phyloP scores from a whole-genome alignment of 1,140 invertebrate genomes.

The Diploscapter pachys region DNA sequence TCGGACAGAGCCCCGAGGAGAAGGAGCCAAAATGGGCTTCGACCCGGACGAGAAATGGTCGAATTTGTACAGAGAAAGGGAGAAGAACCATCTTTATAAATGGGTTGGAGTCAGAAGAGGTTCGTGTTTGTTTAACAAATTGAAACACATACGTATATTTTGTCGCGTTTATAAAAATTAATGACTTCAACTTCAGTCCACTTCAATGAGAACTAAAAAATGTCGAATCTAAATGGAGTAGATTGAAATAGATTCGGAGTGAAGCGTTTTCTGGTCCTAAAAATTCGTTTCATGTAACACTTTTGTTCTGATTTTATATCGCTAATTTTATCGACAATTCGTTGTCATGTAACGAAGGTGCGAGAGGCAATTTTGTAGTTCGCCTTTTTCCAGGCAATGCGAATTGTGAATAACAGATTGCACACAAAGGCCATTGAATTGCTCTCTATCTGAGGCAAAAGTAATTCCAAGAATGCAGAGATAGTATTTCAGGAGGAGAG shows the following conservation, averaged over 20 bases:
- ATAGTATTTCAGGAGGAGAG: constrained; percentile 61
- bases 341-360: too few relatives aligned
- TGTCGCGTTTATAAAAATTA: neutral
- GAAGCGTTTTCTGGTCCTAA: neutral
- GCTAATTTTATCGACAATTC: neutral
- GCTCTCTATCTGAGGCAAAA: neutral
- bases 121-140: constrained; percentile 30
- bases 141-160: neutral
- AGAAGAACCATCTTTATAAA: constrained; percentile 62
- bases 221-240: neutral
- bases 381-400: neutral
- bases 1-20: too few relatives aligned
- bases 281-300: neutral
- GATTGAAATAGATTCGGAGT: neutral
- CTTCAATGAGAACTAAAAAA: neutral
- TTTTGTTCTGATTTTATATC: neutral
- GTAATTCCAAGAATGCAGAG: neutral
- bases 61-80: constrained; percentile 61
- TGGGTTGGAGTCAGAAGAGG: constrained; percentile 61
- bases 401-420: neutral
- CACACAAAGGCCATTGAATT: neutral
- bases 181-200: neutral
- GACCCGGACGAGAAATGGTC: constrained; percentile 63
- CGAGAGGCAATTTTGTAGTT: too few relatives aligned
- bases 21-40: constrained; percentile 20